Percentiles rank a stretch among this genome's conserved stretches.
Evolutionary conservation across 2,113 vertebrate genomes (phyloP).

Genomic region (Myotis brandtii): DNA sequence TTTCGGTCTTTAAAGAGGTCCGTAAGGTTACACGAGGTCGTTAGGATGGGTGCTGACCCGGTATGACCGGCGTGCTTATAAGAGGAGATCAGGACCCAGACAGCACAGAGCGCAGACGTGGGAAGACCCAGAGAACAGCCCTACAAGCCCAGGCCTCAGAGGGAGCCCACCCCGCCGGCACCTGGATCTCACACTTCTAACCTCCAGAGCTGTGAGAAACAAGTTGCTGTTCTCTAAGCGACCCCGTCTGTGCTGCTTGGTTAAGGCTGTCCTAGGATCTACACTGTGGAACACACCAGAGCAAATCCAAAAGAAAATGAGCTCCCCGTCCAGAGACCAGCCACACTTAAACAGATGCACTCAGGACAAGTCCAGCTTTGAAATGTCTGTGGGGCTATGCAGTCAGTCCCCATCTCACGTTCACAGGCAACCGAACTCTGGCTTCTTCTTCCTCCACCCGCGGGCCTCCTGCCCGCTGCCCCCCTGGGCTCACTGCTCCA

Average conservation of each 20-base stretch:
- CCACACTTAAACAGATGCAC: background rate
- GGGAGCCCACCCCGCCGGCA: background rate
- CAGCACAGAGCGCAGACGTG: fast-evolving
- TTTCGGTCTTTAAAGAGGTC: background rate
- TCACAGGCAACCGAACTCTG: background rate
- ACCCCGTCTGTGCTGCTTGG: background rate
- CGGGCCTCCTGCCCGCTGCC: too few relatives aligned
- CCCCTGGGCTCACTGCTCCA: background rate
- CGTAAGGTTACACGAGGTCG: background rate
- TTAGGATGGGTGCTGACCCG: background rate
- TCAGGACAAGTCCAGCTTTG: background rate
- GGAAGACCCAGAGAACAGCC: background rate
- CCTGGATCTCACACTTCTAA: background rate
- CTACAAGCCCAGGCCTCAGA: background rate
- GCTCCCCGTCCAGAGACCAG: background rate
- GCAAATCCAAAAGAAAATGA: background rate
- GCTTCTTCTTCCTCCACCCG: background rate
- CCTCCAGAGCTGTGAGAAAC: background rate
- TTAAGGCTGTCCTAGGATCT: background rate
- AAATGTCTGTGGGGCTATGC: background rate
- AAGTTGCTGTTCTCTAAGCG: background rate
- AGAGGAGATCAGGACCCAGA: background rate
- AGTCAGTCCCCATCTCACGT: fast-evolving
- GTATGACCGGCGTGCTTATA: background rate
- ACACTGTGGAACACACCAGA: background rate